Percentiles rank a stretch among this genome's conserved stretches.
Evolutionary conservation across 2,888 invertebrate species (phyloP).

Genomic region (Plagodis pulveraria): DNA sequence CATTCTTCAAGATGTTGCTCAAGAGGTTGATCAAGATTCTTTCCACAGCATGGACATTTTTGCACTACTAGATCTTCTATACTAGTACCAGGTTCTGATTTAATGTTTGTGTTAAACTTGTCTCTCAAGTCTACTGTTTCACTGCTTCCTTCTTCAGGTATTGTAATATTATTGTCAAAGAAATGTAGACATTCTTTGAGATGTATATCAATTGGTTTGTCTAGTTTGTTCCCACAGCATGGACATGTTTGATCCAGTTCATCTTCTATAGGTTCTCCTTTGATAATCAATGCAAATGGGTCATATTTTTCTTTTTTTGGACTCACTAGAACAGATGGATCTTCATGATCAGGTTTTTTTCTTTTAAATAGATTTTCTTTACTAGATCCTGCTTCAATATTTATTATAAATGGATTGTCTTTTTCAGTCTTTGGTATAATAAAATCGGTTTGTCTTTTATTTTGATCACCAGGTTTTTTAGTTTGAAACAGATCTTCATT

Average conservation of each 20-base stretch:
- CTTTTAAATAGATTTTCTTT: neutral
- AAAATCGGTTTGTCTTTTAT: conserved; percentile 6
- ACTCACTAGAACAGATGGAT: neutral
- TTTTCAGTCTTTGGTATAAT: conserved; percentile 21
- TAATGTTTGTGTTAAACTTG: conserved; percentile 18
- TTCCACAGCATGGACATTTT: conserved; percentile 77
- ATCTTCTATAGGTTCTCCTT: conserved; percentile 2
- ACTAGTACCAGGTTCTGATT: conserved; percentile 45
- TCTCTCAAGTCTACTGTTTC: conserved; percentile 8
- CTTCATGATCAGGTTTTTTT: neutral
- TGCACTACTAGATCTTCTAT: conserved; percentile 38
- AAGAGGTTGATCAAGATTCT: conserved; percentile 55
- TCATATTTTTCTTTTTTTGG: neutral
- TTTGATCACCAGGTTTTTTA: neutral
- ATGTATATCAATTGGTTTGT: conserved; percentile 10
- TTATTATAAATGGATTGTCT: neutral
- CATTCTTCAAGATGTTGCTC: conserved; percentile 82
- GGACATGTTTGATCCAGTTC: conserved; percentile 1
- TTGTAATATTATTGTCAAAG: conserved; percentile 6
- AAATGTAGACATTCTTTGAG: conserved; percentile 11
- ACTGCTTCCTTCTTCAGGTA: conserved; percentile 4
- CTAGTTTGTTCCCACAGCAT: conserved; percentile 4
- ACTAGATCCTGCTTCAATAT: neutral
- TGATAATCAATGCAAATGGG: neutral
- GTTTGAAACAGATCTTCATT: neutral